Evolutionary conservation across 2,113 vertebrate species (phyloP).

Genomic region (Alosa alosa): DNA sequence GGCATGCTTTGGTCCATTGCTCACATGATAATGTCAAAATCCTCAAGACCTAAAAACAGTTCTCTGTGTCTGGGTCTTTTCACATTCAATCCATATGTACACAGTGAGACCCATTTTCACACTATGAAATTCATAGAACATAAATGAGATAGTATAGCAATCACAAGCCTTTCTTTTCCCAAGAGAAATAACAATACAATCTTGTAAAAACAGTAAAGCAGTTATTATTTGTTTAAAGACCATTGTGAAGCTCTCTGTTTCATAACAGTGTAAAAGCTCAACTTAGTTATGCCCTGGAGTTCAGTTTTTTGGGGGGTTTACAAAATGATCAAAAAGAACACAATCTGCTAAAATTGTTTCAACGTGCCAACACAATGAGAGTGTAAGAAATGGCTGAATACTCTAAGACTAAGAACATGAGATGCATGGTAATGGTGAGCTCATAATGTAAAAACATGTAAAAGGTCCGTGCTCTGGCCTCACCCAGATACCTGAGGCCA

Average conservation of each 20-base stretch:
- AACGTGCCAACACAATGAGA: too few species aligned
- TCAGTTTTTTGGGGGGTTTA: not conserved
- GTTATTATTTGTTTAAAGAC: not conserved
- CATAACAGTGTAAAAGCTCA: not conserved
- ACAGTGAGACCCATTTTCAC: not conserved
- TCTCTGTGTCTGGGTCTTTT: not conserved
- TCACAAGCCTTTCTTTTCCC: not conserved
- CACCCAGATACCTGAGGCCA: too few species aligned
- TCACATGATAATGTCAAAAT: not conserved
- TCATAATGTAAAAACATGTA: too few species aligned
- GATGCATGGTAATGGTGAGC: too few species aligned
- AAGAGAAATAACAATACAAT: not conserved
- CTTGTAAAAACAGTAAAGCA: not conserved
- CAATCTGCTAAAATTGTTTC: too few species aligned
- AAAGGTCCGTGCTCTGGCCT: too few species aligned
- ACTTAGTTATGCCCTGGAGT: not conserved
- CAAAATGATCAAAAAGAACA: too few species aligned
- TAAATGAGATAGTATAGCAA: not conserved
- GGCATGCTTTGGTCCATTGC: slow-evolving; percentile 37
- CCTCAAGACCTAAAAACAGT: not conserved
- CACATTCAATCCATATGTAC: not conserved
- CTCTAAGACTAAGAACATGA: too few species aligned
- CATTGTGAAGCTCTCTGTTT: not conserved
- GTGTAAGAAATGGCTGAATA: too few species aligned
- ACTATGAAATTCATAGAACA: not conserved